Percentiles rank a stretch among this genome's conserved stretches.
These are phyloP conservation scores for Philantomba maxwellii DNA, from an alignment of 2,113 vertebrate species.

Conservation along the genomic window DNA sequence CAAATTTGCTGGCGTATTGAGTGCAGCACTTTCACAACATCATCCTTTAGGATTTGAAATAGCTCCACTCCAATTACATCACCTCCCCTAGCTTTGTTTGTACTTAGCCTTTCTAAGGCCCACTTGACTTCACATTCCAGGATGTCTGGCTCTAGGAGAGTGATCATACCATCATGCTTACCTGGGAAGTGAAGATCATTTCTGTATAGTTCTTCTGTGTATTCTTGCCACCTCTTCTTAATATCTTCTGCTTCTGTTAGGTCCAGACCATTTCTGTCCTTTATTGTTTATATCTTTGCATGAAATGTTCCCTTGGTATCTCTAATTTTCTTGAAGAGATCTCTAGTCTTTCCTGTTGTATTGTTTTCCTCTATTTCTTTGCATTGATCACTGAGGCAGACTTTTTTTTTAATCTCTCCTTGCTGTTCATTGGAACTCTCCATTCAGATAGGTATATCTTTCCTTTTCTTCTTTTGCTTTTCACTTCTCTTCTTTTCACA, in stretches of 20 bases:
- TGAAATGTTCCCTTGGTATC: background rate
- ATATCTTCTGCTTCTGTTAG: background rate
- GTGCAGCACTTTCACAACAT: background rate
- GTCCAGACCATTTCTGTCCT: background rate
- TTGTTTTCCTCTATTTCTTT: background rate
- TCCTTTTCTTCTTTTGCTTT: background rate
- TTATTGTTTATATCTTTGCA: background rate
- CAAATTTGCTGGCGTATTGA: background rate
- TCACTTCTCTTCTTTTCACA: background rate
- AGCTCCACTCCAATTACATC: background rate
- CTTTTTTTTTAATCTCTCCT: background rate
- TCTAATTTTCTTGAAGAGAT: background rate
- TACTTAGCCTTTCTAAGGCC: background rate
- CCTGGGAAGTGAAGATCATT: background rate
- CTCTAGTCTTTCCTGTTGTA: background rate
- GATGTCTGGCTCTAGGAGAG: background rate
- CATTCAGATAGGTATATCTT: background rate
- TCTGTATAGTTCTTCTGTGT: background rate
- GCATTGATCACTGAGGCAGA: background rate
- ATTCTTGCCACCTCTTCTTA: background rate
- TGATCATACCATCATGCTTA: background rate
- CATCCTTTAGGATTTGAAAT: background rate
- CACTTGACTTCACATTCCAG: background rate
- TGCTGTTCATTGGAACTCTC: background rate
- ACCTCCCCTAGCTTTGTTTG: background rate